Base-by-base conservation (phyloP, 2,888 invertebrate species). In the Diabrotica balteata region DNA sequence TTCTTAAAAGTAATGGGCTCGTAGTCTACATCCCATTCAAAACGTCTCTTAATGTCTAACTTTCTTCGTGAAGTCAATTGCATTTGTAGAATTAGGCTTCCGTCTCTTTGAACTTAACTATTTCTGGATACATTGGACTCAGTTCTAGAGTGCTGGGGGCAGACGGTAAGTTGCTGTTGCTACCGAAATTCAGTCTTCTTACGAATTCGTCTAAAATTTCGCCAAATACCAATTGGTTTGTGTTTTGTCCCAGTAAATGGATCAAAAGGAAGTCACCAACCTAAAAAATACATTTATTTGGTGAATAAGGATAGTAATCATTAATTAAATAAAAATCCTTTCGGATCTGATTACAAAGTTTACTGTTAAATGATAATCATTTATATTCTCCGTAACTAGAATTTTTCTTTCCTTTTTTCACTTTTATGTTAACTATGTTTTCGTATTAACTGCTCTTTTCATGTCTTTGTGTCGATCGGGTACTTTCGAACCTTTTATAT, bases 61-160 rank as follows among this genome's bases (percentile, higher is more conserved):
- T 32, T 32, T 32, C 2, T 32, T 32, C 32, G 32, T 32, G 32
- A 32, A 32, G 32, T 32, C 32, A 32, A 32, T 32, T 5, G 5
- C 32, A 32, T 32, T 32, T 32, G 32, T 32, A 5, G 32, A 45
- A 70, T 89, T 92, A 94, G 85, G 93, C 92, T 85, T 93, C 93
- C 66, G 93, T 93, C 85, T 94, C 94, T 84, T 93, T 93, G 83
- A 88, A 92, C 81, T 91, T 91, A 75, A 91, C 91, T 70, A 91
- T 90, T 81, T 90, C 90, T 42, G 94, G 93, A 83, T 94, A 94
- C 69, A 94, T 93, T 7, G 93, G 93, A 66, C 92, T 91, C 91
- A 94, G 93, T 85, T 95, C 94, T 73, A 94, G 85, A 17, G 94
- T 94, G 63, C 94, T 94, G 0, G 94, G 94, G 4, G 94, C 94